phyloP scores from a whole-genome alignment of 2,797 vertebrate genomes.

The Galago senegalensis region DNA sequence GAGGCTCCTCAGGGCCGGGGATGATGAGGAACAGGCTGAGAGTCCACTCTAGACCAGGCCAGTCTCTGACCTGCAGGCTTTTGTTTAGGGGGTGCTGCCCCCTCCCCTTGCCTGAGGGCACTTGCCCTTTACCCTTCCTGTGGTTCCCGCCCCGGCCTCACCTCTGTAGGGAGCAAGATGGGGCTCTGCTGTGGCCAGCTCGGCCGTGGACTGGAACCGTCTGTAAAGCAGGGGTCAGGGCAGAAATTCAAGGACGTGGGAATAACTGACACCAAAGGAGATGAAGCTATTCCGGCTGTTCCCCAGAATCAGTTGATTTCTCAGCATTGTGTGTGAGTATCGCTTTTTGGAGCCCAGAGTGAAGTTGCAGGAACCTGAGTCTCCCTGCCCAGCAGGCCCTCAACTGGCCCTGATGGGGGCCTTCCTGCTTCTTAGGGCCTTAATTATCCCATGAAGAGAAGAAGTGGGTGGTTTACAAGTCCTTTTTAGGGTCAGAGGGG shows the following conservation, averaged over 20 bases:
- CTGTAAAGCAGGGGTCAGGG: not conserved
- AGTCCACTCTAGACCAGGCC: not conserved
- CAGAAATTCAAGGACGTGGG: accelerated
- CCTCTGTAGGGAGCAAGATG: not conserved
- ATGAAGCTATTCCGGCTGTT: accelerated
- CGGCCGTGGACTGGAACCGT: not conserved
- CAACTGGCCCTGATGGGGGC: accelerated
- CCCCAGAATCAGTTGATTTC: not conserved
- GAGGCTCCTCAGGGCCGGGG: not conserved
- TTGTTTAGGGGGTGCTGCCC: accelerated
- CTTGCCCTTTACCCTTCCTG: not conserved
- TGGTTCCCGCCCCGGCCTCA: too few species aligned
- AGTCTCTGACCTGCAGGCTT: not conserved
- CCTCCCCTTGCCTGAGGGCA: accelerated
- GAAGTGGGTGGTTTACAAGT: not conserved
- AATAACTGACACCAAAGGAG: not conserved
- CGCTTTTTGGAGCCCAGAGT: accelerated
- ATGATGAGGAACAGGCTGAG: not conserved
- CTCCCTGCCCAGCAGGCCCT: not conserved
- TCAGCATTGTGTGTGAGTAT: accelerated
- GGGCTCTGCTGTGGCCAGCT: not conserved
- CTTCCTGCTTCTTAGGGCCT: not conserved
- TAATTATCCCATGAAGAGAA: not conserved
- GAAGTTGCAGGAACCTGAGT: accelerated
- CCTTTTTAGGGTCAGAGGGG: not conserved